A percentile compares a stretch with the other conserved stretches of the same genome.
phyloP scores from a whole-genome alignment of 37 sponge, comb jelly and placozoan species.

The Halichondria panicea region DNA sequence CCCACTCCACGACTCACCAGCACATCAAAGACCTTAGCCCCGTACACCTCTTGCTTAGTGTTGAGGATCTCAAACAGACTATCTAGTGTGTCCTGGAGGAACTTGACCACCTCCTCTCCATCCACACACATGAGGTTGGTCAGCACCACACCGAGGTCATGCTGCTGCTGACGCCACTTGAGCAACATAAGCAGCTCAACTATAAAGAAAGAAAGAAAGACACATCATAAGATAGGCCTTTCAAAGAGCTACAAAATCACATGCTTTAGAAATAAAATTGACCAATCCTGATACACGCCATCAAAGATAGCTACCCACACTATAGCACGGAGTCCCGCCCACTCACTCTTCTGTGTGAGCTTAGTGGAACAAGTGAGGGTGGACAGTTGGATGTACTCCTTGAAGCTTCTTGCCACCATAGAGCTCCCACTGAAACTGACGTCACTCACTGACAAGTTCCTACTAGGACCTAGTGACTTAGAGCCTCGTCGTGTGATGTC shows the following conservation, averaged over 20 bases:
- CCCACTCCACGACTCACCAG: constrained; percentile 43
- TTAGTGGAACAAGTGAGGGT: constrained; percentile 78
- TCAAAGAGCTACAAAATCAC: not conserved
- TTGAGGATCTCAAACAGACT: constrained; percentile 71
- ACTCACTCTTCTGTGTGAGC: constrained; percentile 71
- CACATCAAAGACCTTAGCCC: constrained; percentile 51
- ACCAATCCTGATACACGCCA: not conserved
- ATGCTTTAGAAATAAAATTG: not conserved
- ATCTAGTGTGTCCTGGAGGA: constrained; percentile 74
- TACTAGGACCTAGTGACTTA: not conserved
- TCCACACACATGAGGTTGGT: constrained; percentile 28
- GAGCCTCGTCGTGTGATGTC: constrained; percentile 5
- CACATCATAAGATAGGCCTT: not conserved
- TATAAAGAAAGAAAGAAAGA: not conserved
- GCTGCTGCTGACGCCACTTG: constrained; percentile 57
- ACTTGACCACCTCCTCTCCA: constrained; percentile 75
- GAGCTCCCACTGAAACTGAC: not conserved
- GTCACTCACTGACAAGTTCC: not conserved
- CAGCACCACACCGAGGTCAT: constrained; percentile 38
- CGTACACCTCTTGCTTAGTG: constrained; percentile 27
- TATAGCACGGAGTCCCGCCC: not conserved
- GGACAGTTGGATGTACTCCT: constrained; percentile 49
- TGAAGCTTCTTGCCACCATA: constrained; percentile 31
- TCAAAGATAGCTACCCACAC: not conserved
- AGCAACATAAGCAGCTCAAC: constrained; percentile 69